Conservation (phyloP, 2,113 vertebrate species). For the Hiodon tergisus region DNA sequence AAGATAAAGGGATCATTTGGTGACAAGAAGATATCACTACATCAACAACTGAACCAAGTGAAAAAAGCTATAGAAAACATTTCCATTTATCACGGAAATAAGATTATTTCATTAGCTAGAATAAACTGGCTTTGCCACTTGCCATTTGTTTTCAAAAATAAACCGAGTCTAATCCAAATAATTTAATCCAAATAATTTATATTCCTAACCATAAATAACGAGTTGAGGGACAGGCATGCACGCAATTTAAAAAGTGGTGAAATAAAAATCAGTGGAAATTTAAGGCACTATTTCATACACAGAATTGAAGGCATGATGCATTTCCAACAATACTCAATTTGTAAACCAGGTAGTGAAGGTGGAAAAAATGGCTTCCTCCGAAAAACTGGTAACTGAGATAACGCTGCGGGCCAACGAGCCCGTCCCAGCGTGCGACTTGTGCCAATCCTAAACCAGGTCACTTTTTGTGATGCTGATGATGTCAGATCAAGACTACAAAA, state of each 20-base stretch:
- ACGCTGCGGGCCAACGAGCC: background rate
- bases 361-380: background rate
- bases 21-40: background rate
- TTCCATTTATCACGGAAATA: too few relatives aligned
- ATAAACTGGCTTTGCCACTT: background rate
- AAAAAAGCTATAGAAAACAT: too few relatives aligned
- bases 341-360: background rate
- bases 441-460: background rate
- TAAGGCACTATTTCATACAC: constrained; percentile 15
- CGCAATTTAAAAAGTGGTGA: background rate
- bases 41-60: too few relatives aligned
- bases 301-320: background rate
- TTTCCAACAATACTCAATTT: background rate
- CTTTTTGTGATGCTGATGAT: constrained; percentile 59
- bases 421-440: background rate
- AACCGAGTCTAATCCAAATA: background rate
- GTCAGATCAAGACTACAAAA: background rate
- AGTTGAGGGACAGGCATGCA: background rate
- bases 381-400: background rate
- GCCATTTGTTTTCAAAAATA: background rate
- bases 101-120: background rate
- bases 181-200: background rate
- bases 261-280: background rate
- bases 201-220: background rate
- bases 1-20: background rate